Conservation (phyloP, 1,140 invertebrate species). For the Sitophilus oryzae region DNA sequence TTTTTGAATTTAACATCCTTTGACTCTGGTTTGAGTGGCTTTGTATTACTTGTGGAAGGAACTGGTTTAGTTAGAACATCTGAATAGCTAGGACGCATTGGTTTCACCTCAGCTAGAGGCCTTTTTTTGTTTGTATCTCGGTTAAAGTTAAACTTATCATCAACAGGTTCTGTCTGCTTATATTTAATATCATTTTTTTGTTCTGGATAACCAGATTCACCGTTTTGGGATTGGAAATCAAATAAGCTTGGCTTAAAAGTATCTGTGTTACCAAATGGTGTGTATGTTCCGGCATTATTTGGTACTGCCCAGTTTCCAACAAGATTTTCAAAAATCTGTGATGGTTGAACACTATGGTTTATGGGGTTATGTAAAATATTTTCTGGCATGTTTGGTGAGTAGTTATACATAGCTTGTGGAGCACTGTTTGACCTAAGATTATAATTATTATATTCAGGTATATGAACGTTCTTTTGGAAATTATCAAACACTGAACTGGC, state of each 20-base stretch:
- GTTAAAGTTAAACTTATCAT: constrained; percentile 39
- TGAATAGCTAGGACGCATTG: constrained; percentile 77
- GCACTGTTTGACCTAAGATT: constrained; percentile 18
- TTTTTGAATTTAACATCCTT: constrained; percentile 43
- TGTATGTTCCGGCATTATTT: constrained; percentile 74
- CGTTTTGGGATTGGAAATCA: constrained; percentile 27
- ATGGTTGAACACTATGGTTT: constrained; percentile 7
- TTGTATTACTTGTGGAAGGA: constrained; percentile 43
- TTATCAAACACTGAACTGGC: constrained; percentile 23
- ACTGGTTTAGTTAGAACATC: constrained; percentile 67
- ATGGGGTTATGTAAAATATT: constrained; percentile 12
- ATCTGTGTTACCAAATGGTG: constrained; percentile 62
- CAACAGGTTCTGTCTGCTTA: constrained; percentile 16
- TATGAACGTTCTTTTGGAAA: constrained; percentile 21
- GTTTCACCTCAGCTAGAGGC: constrained; percentile 76
- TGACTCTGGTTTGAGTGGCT: constrained; percentile 45
- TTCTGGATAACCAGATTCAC: constrained; percentile 17
- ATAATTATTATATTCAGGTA: constrained; percentile 17
- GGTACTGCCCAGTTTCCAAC: constrained; percentile 76
- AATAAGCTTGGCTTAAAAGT: constrained; percentile 32
- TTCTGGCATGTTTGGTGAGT: constrained; percentile 10
- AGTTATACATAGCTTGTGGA: constrained; percentile 16
- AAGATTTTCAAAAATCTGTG: constrained; percentile 60
- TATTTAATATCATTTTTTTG: constrained; percentile 21
- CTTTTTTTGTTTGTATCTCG: constrained; percentile 58